These are phyloP conservation scores for Oplegnathus fasciatus DNA, from an alignment of 2,113 vertebrate species.

Conservation along the genomic window DNA sequence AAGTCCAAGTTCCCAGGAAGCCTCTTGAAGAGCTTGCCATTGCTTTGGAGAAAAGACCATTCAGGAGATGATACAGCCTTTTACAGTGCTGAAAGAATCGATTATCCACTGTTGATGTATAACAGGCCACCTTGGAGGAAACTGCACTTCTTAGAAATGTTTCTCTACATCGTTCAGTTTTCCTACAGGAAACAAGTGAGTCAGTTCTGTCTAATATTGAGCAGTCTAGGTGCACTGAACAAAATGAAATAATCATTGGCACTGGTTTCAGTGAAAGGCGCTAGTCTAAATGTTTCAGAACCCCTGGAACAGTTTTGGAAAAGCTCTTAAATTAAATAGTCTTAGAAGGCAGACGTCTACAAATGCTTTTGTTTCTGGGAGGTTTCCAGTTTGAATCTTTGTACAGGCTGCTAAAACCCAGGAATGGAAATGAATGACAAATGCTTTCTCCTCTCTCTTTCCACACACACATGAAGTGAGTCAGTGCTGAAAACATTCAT, in stretches of 20 bases:
- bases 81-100: not conserved
- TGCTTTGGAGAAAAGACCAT: constrained; percentile 11
- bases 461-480: not conserved
- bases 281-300: constrained; percentile 37
- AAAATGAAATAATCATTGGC: constrained; percentile 1
- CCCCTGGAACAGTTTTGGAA: not conserved
- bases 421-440: not conserved
- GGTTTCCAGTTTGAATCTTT: constrained; percentile 7
- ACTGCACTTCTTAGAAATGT: not conserved
- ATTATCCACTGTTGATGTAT: not conserved
- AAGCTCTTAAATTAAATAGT: constrained; percentile 14
- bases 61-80: not conserved
- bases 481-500: not conserved
- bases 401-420: not conserved
- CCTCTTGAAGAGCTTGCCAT: not conserved
- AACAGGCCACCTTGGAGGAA: not conserved
- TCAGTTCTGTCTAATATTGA: not conserved
- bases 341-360: not conserved
- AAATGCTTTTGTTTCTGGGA: constrained; percentile 9
- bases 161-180: not conserved
- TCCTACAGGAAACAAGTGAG: not conserved
- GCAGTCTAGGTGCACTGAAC: not conserved
- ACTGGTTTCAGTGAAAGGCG: not conserved
- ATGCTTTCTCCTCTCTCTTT: not conserved
- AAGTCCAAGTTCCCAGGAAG: not conserved